phyloP scores from a whole-genome alignment of 1,140 invertebrate species.

The Drosophila insularis region DNA sequence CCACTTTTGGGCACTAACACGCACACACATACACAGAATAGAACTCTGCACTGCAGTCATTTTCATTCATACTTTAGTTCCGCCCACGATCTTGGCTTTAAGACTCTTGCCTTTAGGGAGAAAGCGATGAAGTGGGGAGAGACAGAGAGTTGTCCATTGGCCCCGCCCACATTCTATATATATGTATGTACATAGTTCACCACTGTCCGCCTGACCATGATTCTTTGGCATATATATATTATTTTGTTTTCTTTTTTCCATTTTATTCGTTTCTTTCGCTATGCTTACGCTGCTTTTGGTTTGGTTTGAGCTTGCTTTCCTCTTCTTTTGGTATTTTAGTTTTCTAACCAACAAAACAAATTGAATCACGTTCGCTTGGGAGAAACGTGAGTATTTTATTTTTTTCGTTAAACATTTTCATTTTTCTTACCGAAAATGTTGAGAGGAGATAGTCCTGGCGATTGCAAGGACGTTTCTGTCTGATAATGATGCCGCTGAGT shows the following conservation, averaged over 20 bases:
- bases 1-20: constrained; percentile 37
- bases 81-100: constrained; percentile 58
- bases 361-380: constrained; percentile 77
- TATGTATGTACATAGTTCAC: background rate
- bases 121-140: background rate
- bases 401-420: constrained; percentile 80
- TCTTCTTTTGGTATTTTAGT: constrained; percentile 72
- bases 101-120: constrained; percentile 41
- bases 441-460: constrained; percentile 26
- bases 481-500: constrained; percentile 72
- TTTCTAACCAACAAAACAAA: constrained; percentile 80
- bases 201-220: background rate
- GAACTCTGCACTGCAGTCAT: constrained; percentile 44
- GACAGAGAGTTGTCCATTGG: constrained; percentile 27
- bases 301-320: constrained; percentile 28
- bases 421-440: constrained; percentile 58
- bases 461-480: constrained; percentile 58
- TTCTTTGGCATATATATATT: constrained; percentile 19
- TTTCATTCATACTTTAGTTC: constrained; percentile 60
- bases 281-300: constrained; percentile 36
- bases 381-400: constrained; percentile 80
- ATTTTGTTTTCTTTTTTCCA: constrained; percentile 34
- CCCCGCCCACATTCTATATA: constrained; percentile 15
- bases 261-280: constrained; percentile 36
- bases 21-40: constrained; percentile 8